Evolutionary conservation across 2,113 vertebrate species (phyloP).

Genomic region (Rafetus swinhoei): DNA sequence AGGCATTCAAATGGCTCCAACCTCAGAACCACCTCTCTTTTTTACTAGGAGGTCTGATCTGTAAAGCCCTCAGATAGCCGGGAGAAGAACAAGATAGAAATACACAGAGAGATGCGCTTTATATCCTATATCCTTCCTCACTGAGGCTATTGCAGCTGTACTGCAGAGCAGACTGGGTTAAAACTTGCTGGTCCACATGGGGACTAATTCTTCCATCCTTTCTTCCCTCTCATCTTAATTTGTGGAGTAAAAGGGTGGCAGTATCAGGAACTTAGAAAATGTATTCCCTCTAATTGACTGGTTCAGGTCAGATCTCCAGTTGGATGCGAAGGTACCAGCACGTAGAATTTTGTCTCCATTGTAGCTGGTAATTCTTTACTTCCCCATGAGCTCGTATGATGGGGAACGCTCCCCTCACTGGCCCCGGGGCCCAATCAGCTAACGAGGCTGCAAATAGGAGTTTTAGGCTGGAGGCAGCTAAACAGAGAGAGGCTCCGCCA

Average conservation of each 20-base stretch:
- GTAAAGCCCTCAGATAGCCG: not conserved
- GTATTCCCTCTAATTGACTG: not conserved
- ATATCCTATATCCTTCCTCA: not conserved
- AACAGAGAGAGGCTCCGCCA: not conserved
- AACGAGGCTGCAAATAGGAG: not conserved
- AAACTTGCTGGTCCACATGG: not conserved
- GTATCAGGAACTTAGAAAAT: not conserved
- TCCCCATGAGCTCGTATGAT: not conserved
- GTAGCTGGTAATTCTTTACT: not conserved
- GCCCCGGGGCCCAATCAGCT: not conserved
- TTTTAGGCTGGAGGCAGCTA: not conserved
- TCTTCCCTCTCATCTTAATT: not conserved
- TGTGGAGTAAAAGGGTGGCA: not conserved
- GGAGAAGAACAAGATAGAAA: not conserved
- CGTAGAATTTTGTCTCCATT: not conserved
- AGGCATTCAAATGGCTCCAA: not conserved
- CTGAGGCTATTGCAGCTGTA: not conserved
- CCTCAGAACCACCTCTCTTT: not conserved
- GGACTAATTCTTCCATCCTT: not conserved
- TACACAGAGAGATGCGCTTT: not conserved
- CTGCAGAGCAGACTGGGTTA: not conserved
- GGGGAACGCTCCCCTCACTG: too few relatives aligned
- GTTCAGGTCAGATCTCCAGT: not conserved
- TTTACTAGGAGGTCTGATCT: not conserved
- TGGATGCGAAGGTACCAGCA: not conserved